Base-by-base conservation (phyloP, 2,888 invertebrate species). In the Ormyrus nitidulus region DNA sequence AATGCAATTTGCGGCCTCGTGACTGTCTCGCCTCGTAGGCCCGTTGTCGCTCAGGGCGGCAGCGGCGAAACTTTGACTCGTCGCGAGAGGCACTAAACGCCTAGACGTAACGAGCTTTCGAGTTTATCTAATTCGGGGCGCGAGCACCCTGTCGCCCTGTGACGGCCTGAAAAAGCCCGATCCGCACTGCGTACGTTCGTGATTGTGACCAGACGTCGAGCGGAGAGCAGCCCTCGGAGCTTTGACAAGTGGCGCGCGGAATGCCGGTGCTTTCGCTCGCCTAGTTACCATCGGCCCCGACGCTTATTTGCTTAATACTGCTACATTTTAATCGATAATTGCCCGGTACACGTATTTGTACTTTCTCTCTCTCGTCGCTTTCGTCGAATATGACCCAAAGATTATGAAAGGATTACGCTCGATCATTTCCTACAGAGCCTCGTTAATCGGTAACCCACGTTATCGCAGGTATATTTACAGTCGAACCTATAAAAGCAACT, bases 1-100 rank as follows among this genome's bases (percentile, higher is more conserved):
- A 85, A 85, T 85, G 83, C 83, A 83, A 85, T 84, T 85, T 84
- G 82, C 81, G 80, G 83, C 79, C 80, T 77, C 78, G 54, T 49
- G 64, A 34, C 72, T n/a, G 74, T 53, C 64, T 73, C 65, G 71
- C 62, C 77, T 72, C 71, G 69, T 62, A 78, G 34, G 34, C 34
- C 34, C 34, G 34, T 64, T 69, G 77, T 48, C n/a, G 4, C 13
- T 3, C 46, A 54, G 61, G 51, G 13, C 48, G 10, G 56, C 49
- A 8, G 44, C 62, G 34, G 70, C 8, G 62, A 53, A 78, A 72
- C 77, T 78, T 78, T 66, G 34, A 2, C 34, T 34, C 34, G 48
- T 56, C 66, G 59, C 64, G 56, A 19, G 48, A 10, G n/a, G 59
- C 48, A 74, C 77, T 80, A 77, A 77, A 77, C 65, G 77, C 70